Evolutionary conservation across 2,797 vertebrate genomes (phyloP).

Genomic region (Aldrovandia affinis): DNA sequence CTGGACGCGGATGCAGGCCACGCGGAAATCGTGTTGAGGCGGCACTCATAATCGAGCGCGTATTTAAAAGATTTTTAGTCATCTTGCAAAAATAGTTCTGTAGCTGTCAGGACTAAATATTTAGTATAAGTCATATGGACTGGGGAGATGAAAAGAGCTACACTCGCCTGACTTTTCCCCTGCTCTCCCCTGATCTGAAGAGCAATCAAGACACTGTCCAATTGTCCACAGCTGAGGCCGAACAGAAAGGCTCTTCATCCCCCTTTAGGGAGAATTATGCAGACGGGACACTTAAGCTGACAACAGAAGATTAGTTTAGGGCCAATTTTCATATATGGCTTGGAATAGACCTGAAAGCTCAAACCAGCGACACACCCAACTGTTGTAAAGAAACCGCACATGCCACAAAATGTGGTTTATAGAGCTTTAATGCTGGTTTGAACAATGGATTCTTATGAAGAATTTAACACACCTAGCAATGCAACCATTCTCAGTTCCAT

Average conservation of each 20-base stretch:
- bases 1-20: background rate
- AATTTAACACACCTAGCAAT: background rate
- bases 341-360: background rate
- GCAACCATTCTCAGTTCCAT: background rate
- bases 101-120: conserved; percentile 7
- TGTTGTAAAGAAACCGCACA: background rate
- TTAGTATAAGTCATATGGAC: background rate
- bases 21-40: background rate
- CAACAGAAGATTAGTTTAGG: conserved; percentile 8
- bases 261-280: background rate
- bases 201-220: conserved; percentile 22
- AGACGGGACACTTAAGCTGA: conserved; percentile 30
- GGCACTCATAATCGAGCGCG: too few species aligned
- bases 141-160: background rate
- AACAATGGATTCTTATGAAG: background rate
- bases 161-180: background rate
- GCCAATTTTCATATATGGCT: conserved; percentile 4
- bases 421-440: background rate
- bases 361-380: background rate
- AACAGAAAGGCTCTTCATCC: conserved; percentile 27
- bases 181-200: background rate
- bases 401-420: background rate
- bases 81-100: background rate
- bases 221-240: background rate
- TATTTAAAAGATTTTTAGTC: background rate